Conservation (phyloP, 1,140 invertebrate species). For the Magallana angulata region DNA sequence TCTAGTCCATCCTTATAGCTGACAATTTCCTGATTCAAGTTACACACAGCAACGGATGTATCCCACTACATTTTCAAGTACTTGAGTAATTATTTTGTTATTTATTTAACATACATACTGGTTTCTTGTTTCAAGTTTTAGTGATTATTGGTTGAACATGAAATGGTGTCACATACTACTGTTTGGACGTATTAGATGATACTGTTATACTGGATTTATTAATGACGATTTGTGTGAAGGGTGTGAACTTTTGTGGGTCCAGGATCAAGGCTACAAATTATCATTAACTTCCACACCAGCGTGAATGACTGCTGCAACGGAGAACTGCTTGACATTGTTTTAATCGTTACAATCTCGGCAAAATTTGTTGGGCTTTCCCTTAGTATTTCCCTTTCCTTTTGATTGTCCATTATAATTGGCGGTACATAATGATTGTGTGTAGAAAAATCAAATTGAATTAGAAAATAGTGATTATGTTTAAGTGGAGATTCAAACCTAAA, state of each 20-base stretch:
- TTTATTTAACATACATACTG: background rate
- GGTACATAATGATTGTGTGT: no score
- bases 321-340: no score
- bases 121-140: background rate
- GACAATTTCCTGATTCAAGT: slow-evolving; percentile 7
- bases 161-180: no score
- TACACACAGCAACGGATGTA: slow-evolving; percentile 15
- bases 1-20: slow-evolving; percentile 24
- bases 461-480: no score
- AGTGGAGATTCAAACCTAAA: no score
- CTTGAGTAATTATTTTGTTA: slow-evolving; percentile 33
- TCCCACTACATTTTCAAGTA: slow-evolving; percentile 17
- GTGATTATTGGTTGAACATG: background rate
- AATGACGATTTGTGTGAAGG: background rate
- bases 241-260: background rate
- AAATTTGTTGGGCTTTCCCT: background rate
- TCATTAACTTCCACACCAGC: background rate
- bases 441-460: no score
- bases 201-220: background rate
- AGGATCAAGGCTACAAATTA: background rate
- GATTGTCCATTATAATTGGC: no score
- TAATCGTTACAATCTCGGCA: no score
- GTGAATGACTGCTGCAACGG: no score
- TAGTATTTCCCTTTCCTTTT: background rate
- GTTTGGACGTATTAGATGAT: no score